These are phyloP conservation scores for Caenorhabditis sp. DNA, from an alignment of 2,888 invertebrate species.

Conservation along the genomic window DNA sequence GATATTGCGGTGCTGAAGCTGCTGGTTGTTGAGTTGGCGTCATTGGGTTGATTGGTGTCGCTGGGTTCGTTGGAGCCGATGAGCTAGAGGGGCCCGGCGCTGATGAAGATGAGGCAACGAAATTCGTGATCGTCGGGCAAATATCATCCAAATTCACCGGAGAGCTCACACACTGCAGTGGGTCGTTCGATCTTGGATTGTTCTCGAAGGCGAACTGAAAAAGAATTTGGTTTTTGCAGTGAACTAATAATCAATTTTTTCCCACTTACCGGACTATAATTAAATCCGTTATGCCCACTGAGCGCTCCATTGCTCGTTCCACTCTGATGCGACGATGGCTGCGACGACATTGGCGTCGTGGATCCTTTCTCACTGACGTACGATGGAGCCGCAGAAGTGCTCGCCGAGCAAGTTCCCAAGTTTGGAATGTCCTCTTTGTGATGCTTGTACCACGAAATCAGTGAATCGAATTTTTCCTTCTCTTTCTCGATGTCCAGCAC, in stretches of 20 bases:
- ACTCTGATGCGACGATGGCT: conserved; percentile 62
- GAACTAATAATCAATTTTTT: not conserved
- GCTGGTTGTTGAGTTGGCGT: not conserved
- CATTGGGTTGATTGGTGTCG: not conserved
- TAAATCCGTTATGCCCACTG: conserved; percentile 54
- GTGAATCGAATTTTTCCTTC: conserved; percentile 57
- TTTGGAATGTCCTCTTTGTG: conserved; percentile 33
- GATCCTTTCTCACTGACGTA: conserved; percentile 46
- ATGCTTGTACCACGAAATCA: conserved; percentile 47
- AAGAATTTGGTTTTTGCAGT: too few species aligned
- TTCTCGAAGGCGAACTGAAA: conserved; percentile 50
- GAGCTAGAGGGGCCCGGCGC: not conserved
- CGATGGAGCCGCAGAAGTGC: conserved; percentile 47
- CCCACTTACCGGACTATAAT: conserved; percentile 53
- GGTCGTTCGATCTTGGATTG: conserved; percentile 43
- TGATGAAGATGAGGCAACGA: conserved; percentile 5
- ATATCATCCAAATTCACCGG: conserved; percentile 59
- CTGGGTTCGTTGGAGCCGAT: not conserved
- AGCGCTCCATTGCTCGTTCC: conserved; percentile 42
- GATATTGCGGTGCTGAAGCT: not conserved
- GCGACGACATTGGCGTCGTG: conserved; percentile 55
- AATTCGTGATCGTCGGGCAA: conserved; percentile 39
- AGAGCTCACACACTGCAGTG: too few species aligned
- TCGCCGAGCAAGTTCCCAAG: conserved; percentile 45
- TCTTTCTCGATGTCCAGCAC: conserved; percentile 62